Evolutionary conservation across 2,888 invertebrate species (phyloP), one percentile per base, ranked within the genome.

Genomic region (Habrosyne pyritoides): DNA sequence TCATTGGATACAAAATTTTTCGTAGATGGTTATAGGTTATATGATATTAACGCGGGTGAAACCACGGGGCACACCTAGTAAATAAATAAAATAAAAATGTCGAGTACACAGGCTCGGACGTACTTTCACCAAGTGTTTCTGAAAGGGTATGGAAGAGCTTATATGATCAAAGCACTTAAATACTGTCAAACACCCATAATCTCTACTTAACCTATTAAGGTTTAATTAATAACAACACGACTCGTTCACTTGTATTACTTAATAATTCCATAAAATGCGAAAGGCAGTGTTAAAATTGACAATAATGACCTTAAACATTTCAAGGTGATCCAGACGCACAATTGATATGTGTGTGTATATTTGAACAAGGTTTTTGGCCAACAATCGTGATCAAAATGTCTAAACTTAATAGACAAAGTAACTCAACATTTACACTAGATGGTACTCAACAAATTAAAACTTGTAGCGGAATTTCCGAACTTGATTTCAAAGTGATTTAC

Each of bases 201-300:
- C 18, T 18, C 14, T n/a, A 33, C 6, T 33, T 33, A 33, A n/a
- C n/a, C 33, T n/a, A n/a, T 12, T 33, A n/a, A 33, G 5, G 33
- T n/a, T 33, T 6, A 33, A n/a, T 33, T 33, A n/a, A 33, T 33
- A n/a, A 33, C 33, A 33, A 3, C 1, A n/a, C n/a, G 33, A 33
- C 33, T 33, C 8, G 33, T 12, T 12, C 12, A 30, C 33, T 6
- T 18, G 8, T 42, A 6, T 14, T 42, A 42, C 7, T 42, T 42
- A 42, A 42, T 42, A 42, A 42, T 42, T 42, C 42, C 8, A 18
- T 18, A 42, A 42, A 6, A 7, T 42, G 33, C 42, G 42, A 42
- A 59, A 62, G 59, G 62, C 33, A 36, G 51, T 26, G 51, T 24
- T 30, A 14, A 42, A 42, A 42, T 42, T 18, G 42, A 18, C 24